Percentiles rank a stretch among this genome's conserved stretches.
Conservation (phyloP, 1,140 invertebrate species). For the Samia ricini region DNA sequence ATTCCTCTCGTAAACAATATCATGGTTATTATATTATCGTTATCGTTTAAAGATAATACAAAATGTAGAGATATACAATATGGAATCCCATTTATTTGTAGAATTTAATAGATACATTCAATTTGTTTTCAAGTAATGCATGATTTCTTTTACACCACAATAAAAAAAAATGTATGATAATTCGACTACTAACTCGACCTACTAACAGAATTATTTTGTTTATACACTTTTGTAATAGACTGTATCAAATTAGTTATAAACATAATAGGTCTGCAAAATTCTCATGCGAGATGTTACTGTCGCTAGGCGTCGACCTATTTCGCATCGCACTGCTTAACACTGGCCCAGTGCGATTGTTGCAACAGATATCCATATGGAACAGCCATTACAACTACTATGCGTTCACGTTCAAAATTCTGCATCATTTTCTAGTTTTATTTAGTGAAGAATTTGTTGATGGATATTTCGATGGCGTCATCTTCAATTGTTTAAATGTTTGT, state of each 20-base stretch:
- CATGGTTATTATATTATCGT: too few relatives aligned
- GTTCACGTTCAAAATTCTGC: neutral
- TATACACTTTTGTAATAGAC: neutral
- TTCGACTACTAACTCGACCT: too few relatives aligned
- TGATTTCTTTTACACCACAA: too few relatives aligned
- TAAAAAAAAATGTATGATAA: too few relatives aligned
- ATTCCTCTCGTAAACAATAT: too few relatives aligned
- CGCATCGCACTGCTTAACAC: slow-evolving; percentile 1
- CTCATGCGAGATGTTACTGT: slow-evolving; percentile 1
- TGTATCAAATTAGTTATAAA: neutral
- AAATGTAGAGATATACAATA: too few relatives aligned
- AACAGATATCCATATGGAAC: slow-evolving; percentile 4
- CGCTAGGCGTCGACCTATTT: slow-evolving; percentile 4
- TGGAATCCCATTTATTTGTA: too few relatives aligned
- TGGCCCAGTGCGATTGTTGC: slow-evolving; percentile 6
- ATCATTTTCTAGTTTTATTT: neutral
- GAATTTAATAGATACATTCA: too few relatives aligned
- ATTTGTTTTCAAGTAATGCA: too few relatives aligned
- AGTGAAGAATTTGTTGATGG: neutral
- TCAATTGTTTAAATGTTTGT: neutral
- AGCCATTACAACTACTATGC: neutral
- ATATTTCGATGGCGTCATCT: slow-evolving; percentile 5
- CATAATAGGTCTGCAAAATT: neutral
- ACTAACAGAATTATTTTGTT: neutral
- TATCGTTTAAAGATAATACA: too few relatives aligned